A percentile compares a stretch with the other conserved stretches of the same genome.
These are phyloP conservation scores for Cryptoprocta ferox DNA, from an alignment of 2,797 vertebrate species.

Conservation along the genomic window DNA sequence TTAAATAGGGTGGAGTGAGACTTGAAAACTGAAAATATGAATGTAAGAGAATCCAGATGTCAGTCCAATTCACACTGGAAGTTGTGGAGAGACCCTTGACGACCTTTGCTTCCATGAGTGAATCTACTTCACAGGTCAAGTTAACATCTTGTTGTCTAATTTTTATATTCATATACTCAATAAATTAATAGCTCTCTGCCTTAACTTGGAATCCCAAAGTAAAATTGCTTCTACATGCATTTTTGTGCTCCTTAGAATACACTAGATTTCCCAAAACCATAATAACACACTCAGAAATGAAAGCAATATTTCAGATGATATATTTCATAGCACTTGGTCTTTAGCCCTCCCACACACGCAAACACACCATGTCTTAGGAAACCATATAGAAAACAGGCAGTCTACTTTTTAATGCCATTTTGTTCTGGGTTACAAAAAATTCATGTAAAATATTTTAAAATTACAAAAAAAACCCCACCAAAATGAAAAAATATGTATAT, in stretches of 20 bases:
- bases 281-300: background rate
- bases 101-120: background rate
- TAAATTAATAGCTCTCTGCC: background rate
- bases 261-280: background rate
- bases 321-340: background rate
- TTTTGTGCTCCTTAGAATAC: background rate
- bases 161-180: background rate
- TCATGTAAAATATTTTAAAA: background rate
- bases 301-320: slow-evolving; percentile 44
- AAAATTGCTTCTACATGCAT: background rate
- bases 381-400: background rate
- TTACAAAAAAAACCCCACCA: background rate
- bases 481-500: background rate
- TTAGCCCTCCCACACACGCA: background rate
- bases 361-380: background rate
- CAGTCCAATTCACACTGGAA: background rate
- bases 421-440: background rate
- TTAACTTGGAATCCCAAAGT: slow-evolving; percentile 9
- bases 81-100: background rate
- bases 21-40: slow-evolving; percentile 17
- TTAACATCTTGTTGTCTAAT: background rate
- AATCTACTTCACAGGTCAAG: background rate
- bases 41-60: background rate
- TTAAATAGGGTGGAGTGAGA: background rate
- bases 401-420: background rate